phyloP scores from a whole-genome alignment of 2,797 vertebrate genomes.

The Selene dorsalis region DNA sequence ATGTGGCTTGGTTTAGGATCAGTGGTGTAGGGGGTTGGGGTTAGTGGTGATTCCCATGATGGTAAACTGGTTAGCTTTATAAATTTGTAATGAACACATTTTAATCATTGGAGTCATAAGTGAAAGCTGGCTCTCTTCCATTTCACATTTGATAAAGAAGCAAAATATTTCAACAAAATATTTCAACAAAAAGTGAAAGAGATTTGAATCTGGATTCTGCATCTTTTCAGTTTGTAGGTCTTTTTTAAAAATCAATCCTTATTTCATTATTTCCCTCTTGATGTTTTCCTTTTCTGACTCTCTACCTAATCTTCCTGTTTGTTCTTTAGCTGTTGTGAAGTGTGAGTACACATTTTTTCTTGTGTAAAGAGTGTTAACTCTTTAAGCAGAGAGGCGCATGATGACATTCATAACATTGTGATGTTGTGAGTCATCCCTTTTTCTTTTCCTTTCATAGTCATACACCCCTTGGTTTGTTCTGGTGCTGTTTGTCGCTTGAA shows the following conservation, averaged over 20 bases:
- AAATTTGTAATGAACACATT: background rate
- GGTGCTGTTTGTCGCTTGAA: constrained; percentile 17
- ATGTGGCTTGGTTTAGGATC: too few species aligned
- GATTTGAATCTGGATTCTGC: background rate
- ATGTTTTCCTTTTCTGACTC: background rate
- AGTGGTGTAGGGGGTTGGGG: too few species aligned
- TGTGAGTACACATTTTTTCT: background rate
- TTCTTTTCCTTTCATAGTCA: constrained; percentile 40
- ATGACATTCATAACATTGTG: background rate
- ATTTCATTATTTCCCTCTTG: background rate
- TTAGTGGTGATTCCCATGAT: too few species aligned
- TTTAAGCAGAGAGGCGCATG: background rate
- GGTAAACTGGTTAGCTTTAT: too few species aligned
- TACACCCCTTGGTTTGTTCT: constrained; percentile 17
- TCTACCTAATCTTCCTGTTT: background rate
- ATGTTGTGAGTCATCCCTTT: constrained; percentile 20
- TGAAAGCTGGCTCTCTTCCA: too few species aligned
- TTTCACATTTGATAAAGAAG: too few species aligned
- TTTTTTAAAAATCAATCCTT: background rate
- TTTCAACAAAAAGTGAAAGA: too few species aligned
- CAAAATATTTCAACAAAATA: too few species aligned
- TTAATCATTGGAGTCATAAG: too few species aligned
- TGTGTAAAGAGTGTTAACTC: background rate
- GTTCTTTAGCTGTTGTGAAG: background rate
- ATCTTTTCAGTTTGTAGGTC: background rate